Evolutionary conservation across 2,888 invertebrate genomes (phyloP).

Genomic region (Dilophus febrilis): DNA sequence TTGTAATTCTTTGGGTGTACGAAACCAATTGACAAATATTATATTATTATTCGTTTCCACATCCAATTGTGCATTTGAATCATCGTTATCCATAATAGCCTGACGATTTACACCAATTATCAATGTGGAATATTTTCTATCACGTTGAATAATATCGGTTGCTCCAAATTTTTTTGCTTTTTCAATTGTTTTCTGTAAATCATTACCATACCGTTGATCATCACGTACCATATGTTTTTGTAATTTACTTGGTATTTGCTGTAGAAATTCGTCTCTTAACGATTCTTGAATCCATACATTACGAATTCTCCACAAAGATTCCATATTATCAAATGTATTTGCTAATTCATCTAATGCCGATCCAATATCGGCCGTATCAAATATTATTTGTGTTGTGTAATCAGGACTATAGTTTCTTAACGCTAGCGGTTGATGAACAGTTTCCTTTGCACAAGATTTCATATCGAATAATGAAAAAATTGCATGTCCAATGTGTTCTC

Average conservation of each 20-base stretch:
- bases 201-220: background rate
- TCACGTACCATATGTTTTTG: background rate
- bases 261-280: background rate
- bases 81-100: no score
- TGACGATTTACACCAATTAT: background rate
- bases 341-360: conserved; percentile 18
- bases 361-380: conserved; percentile 20
- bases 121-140: background rate
- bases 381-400: conserved; percentile 11
- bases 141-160: background rate
- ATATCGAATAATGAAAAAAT: no score
- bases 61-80: no score
- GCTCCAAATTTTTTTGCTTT: background rate
- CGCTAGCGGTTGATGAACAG: no score
- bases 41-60: background rate
- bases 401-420: no score
- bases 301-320: conserved; percentile 14
- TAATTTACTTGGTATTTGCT: background rate
- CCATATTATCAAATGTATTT: conserved; percentile 19
- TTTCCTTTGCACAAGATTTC: no score
- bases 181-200: background rate
- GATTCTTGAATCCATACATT: conserved; percentile 23
- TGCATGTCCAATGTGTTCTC: no score
- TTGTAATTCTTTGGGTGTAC: background rate
- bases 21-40: background rate